Evolutionary conservation across 2,888 invertebrate species (phyloP).

Genomic region (Nomada flava): DNA sequence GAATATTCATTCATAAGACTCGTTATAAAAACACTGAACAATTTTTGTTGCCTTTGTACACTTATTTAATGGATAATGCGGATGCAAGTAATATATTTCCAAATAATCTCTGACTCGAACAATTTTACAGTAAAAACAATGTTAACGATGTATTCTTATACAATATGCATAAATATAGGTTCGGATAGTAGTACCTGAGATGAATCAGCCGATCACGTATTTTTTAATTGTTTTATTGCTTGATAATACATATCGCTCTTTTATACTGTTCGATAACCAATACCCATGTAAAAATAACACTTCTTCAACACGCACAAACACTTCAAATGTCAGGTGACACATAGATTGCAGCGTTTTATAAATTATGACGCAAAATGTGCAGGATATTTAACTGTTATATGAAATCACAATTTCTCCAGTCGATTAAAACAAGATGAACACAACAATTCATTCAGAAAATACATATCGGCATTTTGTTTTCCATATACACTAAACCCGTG

Average conservation of each 20-base stretch:
- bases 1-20: neutral
- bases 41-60: neutral
- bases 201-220: constrained; percentile 35
- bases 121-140: constrained; percentile 3
- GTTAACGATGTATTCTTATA: neutral
- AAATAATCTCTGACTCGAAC: neutral
- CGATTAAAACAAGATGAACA: constrained; percentile 20
- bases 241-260: constrained; percentile 16
- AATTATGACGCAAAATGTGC: constrained; percentile 20
- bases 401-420: constrained; percentile 33
- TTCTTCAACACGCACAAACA: constrained; percentile 27
- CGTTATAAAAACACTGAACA: neutral
- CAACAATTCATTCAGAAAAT: constrained; percentile 16
- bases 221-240: constrained; percentile 35
- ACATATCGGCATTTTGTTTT: constrained; percentile 66
- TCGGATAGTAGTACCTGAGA: constrained; percentile 21
- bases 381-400: constrained; percentile 17
- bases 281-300: constrained; percentile 40
- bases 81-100: neutral
- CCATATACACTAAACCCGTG: constrained; percentile 50
- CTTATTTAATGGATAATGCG: neutral
- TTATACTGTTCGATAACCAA: constrained; percentile 33
- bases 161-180: neutral
- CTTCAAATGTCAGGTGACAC: constrained; percentile 32
- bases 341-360: constrained; percentile 38